Evolutionary conservation across 2,113 vertebrate genomes (phyloP).

Genomic region (Triplophysa rosa): DNA sequence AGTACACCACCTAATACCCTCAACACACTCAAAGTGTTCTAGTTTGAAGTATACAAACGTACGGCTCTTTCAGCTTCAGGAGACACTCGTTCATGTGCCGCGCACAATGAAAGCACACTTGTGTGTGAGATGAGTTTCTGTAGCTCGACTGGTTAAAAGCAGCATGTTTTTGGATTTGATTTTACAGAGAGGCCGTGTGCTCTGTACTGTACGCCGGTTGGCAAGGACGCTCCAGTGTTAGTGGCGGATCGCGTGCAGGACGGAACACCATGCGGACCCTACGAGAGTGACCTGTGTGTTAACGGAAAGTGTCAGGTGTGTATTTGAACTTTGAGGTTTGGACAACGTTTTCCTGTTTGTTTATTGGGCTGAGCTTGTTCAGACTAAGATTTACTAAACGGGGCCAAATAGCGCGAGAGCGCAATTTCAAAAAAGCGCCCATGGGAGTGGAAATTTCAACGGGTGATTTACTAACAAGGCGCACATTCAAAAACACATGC

Average conservation of each 20-base stretch:
- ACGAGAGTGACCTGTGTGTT: conserved; percentile 91
- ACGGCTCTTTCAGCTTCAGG: not conserved
- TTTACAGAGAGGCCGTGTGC: conserved; percentile 89
- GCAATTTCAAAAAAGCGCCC: no score
- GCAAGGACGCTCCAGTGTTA: conserved; percentile 82
- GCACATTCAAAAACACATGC: no score
- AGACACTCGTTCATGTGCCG: not conserved
- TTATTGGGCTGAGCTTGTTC: no score
- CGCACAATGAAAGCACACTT: not conserved
- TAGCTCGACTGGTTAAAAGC: not conserved
- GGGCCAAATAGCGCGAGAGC: no score
- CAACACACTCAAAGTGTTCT: not conserved
- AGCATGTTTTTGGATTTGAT: conserved; percentile 48
- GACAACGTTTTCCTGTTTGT: no score
- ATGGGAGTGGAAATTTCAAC: no score
- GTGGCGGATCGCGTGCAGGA: conserved; percentile 90
- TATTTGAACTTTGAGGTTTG: not conserved
- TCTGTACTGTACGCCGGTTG: conserved; percentile 86
- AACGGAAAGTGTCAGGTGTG: conserved; percentile 90
- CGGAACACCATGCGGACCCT: conserved; percentile 93
- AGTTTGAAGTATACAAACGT: not conserved
- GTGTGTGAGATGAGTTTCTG: not conserved
- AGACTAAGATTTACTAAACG: no score
- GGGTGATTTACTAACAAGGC: no score
- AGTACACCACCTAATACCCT: not conserved